Conservation (phyloP, 2,113 vertebrate species). For the Propithecus coquereli region DNA sequence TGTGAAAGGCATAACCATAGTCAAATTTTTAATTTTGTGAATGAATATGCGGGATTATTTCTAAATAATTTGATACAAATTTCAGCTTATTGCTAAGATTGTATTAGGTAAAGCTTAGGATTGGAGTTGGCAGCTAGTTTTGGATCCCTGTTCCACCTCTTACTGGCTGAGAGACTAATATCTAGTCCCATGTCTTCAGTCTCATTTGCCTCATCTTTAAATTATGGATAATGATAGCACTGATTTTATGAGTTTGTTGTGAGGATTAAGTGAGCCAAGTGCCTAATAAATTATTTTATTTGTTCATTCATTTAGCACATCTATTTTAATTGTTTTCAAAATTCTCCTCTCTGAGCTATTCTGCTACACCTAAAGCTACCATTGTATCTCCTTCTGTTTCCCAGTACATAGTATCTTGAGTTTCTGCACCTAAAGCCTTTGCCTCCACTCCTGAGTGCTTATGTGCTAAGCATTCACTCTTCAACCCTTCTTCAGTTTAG, state of each 20-base stretch:
- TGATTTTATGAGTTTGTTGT: not conserved
- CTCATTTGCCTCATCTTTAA: not conserved
- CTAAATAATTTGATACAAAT: not conserved
- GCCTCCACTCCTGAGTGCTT: not conserved
- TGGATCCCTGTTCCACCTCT: not conserved
- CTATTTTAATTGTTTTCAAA: not conserved
- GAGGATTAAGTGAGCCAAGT: not conserved
- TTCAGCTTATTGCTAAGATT: not conserved
- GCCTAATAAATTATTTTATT: not conserved
- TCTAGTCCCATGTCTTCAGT: not conserved
- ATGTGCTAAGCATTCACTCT: not conserved
- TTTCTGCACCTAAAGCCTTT: not conserved
- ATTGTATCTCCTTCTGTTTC: not conserved
- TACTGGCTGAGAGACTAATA: not conserved
- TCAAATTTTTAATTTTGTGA: not conserved
- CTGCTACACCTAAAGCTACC: not conserved
- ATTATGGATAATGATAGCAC: not conserved
- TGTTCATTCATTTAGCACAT: not conserved
- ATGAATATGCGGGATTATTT: not conserved
- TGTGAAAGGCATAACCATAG: not conserved
- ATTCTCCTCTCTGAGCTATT: not conserved
- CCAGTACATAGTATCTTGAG: not conserved
- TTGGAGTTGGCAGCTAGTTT: not conserved
- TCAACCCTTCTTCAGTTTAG: not conserved
- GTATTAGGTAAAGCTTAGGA: not conserved